Percentiles rank a stretch among this genome's conserved stretches.
These are phyloP conservation scores for Zapus hudsonius DNA, from an alignment of 2,113 vertebrate genomes.

Conservation along the genomic window DNA sequence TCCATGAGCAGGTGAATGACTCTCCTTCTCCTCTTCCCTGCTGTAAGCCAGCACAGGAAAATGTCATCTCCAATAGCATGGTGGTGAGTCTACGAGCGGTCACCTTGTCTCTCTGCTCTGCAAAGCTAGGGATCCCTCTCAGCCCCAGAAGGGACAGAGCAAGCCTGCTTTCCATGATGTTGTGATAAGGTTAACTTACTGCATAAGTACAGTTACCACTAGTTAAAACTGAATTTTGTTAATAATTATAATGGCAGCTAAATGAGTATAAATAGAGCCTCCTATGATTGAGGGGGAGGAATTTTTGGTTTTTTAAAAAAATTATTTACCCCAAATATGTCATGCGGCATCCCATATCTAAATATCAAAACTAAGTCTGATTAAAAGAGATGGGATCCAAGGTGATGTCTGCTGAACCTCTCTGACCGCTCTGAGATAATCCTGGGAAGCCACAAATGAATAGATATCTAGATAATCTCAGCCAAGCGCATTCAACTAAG, in stretches of 20 bases:
- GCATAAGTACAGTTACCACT: neutral
- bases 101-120: neutral
- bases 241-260: neutral
- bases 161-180: neutral
- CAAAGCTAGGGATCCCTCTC: neutral
- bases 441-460: neutral
- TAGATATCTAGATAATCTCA: neutral
- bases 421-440: neutral
- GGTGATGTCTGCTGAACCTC: neutral
- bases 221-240: slow-evolving; percentile 49
- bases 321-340: neutral
- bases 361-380: neutral
- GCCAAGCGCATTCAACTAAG: neutral
- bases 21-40: neutral
- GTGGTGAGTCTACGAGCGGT: neutral
- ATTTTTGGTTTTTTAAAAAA: slow-evolving; percentile 24
- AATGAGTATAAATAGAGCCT: neutral
- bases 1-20: neutral
- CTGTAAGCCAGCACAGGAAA: neutral
- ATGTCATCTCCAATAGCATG: neutral
- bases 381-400: neutral
- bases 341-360: neutral
- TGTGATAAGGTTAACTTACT: neutral
- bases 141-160: neutral
- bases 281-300: neutral